These are phyloP conservation scores for Stegodyphus mimosarum DNA, from an alignment of 1,140 invertebrate genomes.

Conservation along the genomic window DNA sequence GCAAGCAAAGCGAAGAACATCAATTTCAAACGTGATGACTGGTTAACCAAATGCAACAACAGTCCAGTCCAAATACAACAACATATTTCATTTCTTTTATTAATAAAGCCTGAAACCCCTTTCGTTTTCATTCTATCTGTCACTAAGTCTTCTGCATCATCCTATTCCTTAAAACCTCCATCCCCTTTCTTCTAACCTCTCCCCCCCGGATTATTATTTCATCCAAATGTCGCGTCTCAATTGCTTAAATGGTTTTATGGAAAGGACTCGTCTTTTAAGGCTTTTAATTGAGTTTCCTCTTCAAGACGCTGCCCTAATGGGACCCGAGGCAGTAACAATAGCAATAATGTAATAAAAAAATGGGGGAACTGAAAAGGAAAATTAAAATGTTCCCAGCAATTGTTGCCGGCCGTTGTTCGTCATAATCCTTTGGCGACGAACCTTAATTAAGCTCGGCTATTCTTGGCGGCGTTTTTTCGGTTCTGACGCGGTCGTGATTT, in stretches of 20 bases:
- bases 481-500: not conserved
- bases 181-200: not conserved
- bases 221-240: conserved; percentile 23
- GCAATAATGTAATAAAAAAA: conserved; percentile 49
- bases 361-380: conserved; percentile 38
- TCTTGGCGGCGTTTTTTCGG: conserved; percentile 27
- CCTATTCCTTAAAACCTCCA: not conserved
- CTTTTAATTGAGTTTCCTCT: conserved; percentile 57
- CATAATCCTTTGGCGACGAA: conserved; percentile 56
- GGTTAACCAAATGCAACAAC: no score
- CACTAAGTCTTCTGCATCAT: not conserved
- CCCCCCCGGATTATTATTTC: conserved; percentile 42
- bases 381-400: conserved; percentile 56
- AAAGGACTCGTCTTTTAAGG: conserved; percentile 26
- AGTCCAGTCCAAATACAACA: no score
- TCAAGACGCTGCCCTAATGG: not conserved
- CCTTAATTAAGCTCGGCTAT: conserved; percentile 37
- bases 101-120: no score
- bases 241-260: conserved; percentile 57
- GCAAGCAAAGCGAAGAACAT: no score
- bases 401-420: conserved; percentile 19
- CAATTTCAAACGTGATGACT: no score
- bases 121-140: no score
- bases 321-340: conserved; percentile 26
- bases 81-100: no score